phyloP scores from a whole-genome alignment of 1,140 invertebrate genomes.

The Anagrus nilaparvatae region DNA sequence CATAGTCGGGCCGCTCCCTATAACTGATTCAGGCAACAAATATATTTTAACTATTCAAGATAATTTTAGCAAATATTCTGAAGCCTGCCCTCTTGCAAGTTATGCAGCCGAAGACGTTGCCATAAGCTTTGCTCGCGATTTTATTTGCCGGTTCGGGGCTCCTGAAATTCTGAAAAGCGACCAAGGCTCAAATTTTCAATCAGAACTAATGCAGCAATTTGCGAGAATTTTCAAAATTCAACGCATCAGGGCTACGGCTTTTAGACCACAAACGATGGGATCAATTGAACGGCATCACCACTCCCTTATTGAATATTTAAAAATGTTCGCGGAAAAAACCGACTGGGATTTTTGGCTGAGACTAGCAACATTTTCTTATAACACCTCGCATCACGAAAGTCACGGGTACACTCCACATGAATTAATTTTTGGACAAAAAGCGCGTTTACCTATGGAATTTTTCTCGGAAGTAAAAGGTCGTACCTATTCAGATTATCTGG shows the following conservation, averaged over 20 bases:
- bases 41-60: conserved; percentile 29
- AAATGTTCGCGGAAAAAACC: neutral
- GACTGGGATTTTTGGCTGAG: no score
- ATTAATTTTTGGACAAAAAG: no score
- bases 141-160: no score
- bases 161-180: no score
- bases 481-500: neutral
- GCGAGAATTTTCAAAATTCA: conserved; percentile 11
- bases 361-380: no score
- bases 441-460: no score
- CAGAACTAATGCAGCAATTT: no score
- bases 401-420: no score
- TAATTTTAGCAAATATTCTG: conserved; percentile 27
- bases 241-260: conserved; percentile 8
- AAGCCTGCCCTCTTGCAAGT: conserved; percentile 26
- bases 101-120: conserved; percentile 25
- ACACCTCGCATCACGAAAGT: no score
- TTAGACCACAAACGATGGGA: conserved; percentile 10
- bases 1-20: conserved; percentile 26
- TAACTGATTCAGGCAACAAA: conserved; percentile 22
- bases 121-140: conserved; percentile 9
- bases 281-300: conserved; percentile 11
- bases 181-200: no score
- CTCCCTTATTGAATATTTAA: conserved; percentile 8
- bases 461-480: no score